phyloP scores from a whole-genome alignment of 2,113 vertebrate genomes.

The Danionella cerebrum region DNA sequence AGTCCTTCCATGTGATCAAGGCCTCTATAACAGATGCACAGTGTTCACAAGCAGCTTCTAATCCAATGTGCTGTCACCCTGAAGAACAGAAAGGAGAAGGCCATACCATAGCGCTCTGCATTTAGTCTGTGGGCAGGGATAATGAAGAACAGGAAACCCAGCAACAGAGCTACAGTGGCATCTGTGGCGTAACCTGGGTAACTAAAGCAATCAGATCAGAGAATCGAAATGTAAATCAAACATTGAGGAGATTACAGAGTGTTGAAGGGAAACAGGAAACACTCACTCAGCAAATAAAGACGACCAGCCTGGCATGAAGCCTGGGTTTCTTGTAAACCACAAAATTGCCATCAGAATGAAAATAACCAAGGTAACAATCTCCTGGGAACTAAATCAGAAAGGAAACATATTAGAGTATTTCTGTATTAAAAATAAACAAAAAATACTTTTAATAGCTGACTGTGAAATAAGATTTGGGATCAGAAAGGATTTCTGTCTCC shows the following conservation, averaged over 20 bases:
- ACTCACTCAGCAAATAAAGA: slow-evolving; percentile 79
- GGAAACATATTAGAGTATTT: not conserved
- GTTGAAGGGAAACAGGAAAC: not conserved
- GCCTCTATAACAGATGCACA: slow-evolving; percentile 37
- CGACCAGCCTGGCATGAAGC: slow-evolving; percentile 82
- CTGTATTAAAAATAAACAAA: too few relatives aligned
- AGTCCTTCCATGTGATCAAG: slow-evolving; percentile 87
- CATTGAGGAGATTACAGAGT: not conserved
- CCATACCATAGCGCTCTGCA: slow-evolving; percentile 57
- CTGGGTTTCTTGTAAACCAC: slow-evolving; percentile 84
- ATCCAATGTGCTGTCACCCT: too few relatives aligned
- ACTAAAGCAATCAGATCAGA: slow-evolving; percentile 52
- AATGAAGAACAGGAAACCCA: slow-evolving; percentile 83
- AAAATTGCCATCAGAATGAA: slow-evolving; percentile 79
- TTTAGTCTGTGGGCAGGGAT: slow-evolving; percentile 70
- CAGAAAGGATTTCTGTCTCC: too few relatives aligned
- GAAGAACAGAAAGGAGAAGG: not conserved
- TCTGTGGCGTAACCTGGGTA: slow-evolving; percentile 72
- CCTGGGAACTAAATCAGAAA: slow-evolving; percentile 68
- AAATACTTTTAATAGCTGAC: too few relatives aligned
- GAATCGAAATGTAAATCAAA: not conserved
- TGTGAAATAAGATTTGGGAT: too few relatives aligned
- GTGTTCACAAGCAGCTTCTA: not conserved
- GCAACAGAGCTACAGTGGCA: slow-evolving; percentile 77
- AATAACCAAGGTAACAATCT: slow-evolving; percentile 72